Conservation (phyloP, 2,888 invertebrate species). For the Arrhopalites spinosus region DNA sequence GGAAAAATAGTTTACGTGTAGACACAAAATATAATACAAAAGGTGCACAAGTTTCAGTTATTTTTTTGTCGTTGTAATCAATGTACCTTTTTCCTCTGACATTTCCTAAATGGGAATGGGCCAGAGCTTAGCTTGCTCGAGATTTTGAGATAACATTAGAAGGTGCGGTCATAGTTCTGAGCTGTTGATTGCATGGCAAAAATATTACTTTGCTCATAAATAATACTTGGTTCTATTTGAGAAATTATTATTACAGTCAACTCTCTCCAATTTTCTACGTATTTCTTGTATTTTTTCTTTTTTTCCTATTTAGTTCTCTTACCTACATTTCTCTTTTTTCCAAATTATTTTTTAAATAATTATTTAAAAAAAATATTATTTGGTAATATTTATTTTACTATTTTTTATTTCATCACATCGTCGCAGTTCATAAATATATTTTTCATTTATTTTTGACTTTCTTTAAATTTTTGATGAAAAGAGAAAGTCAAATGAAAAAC, state of each 20-base stretch:
- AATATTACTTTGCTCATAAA: constrained; percentile 27
- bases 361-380: no score
- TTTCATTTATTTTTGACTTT: neutral
- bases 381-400: no score
- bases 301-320: no score
- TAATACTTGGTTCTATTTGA: constrained; percentile 9
- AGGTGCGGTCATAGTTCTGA: constrained; percentile 49
- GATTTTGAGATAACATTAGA: constrained; percentile 48
- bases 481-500: neutral
- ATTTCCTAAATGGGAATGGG: constrained; percentile 55
- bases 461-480: neutral
- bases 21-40: neutral
- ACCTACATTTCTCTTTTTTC: no score
- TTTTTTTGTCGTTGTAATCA: constrained; percentile 54
- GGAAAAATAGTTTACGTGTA: no score
- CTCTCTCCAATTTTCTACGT: no score
- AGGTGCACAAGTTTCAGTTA: constrained; percentile 1
- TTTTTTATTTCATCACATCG: no score
- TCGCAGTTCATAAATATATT: no score
- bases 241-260: no score
- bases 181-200: constrained; percentile 55
- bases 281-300: no score
- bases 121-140: constrained; percentile 33
- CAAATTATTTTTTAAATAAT: no score
- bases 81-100: constrained; percentile 55